phyloP scores from a whole-genome alignment of 1,140 invertebrate species.

The Drosophila serrata region DNA sequence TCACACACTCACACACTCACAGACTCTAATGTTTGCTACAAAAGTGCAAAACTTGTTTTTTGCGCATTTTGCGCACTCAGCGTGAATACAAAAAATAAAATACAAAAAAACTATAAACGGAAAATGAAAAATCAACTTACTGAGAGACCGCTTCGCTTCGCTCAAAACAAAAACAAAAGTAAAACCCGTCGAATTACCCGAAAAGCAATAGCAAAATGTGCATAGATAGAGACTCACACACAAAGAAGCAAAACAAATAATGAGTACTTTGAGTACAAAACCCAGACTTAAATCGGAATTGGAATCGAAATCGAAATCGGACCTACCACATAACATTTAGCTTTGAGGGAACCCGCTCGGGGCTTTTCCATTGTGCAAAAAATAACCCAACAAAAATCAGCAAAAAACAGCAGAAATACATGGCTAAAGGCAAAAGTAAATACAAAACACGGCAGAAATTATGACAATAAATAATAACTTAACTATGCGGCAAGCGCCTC shows the following conservation, averaged over 20 bases:
- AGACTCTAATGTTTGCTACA: conserved; percentile 46
- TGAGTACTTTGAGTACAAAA: conserved; percentile 34
- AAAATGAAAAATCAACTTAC: conserved; percentile 32
- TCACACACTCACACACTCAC: conserved; percentile 20
- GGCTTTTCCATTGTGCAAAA: conserved; percentile 34
- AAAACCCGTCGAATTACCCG: conserved; percentile 50
- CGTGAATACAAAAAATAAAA: conserved; percentile 56
- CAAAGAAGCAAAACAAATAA: conserved; percentile 4
- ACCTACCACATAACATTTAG: conserved; percentile 69
- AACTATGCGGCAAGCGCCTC: conserved; percentile 28
- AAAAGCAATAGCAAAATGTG: conserved; percentile 39
- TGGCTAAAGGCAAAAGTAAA: conserved; percentile 14
- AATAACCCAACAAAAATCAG: neutral
- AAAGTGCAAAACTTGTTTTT: conserved; percentile 82
- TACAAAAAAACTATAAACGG: neutral
- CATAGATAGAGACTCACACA: conserved; percentile 7
- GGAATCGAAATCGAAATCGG: conserved; percentile 18
- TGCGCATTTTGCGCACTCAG: conserved; percentile 83
- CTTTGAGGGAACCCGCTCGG: conserved; percentile 3
- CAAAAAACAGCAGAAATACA: conserved; percentile 2
- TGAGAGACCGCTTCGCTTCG: conserved; percentile 23
- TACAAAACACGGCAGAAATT: conserved; percentile 36
- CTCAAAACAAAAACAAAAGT: conserved; percentile 64
- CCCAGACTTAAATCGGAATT: conserved; percentile 8
- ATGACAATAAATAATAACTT: conserved; percentile 58